Evolutionary conservation across 53 echinoderm and acorn worm species (phyloP), one percentile per base, ranked within the genome.

Genomic region (Pentamera pediparva): DNA sequence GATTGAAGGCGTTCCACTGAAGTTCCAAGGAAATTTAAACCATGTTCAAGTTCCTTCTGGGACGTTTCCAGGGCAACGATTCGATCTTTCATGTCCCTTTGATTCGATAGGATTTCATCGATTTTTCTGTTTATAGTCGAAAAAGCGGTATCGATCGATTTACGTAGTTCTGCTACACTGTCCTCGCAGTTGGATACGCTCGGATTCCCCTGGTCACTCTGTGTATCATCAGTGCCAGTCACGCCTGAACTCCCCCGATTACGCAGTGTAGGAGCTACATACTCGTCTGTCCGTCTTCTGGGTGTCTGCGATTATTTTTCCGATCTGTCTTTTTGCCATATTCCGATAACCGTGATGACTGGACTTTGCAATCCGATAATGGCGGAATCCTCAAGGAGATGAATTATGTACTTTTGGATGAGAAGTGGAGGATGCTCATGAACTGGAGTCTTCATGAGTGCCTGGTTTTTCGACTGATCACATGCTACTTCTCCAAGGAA

Each of bases 71-170:
- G 6, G 56, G 56, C 12, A 55, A 55, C 56, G 56, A 55, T 55
- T 18, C 60, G 60, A 31, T 60, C 60, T 60, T 60, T 29, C 7
- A 60, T 60, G 60, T 60, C 60, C 60, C 33, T 21, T 60, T 60
- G 60, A 15, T 31, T 60, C 3, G 6, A 1, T 24, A 60, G 60
- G 60, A 60, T 60, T 60, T 31, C 29, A 19, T 60, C 60, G 27
- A 60, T 60, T 60, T 60, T 31, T 5, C 12, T 22, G 53, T 53
- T 53, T 27, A 53, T 53, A 25, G 53, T 31, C 1, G 32, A 22
- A 15, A 56, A 56, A 15, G 3, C 56, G 18, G 56, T n/a, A 21
- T 56, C 56, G 8, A 41, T 41, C 27, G 53, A 53, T 27, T 53
- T 5, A 53, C 53, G 53, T 5, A 53, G n/a, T 4, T 13, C 53